Conservation (phyloP, 92 coral and sea anemone species). For the Porites evermanni region DNA sequence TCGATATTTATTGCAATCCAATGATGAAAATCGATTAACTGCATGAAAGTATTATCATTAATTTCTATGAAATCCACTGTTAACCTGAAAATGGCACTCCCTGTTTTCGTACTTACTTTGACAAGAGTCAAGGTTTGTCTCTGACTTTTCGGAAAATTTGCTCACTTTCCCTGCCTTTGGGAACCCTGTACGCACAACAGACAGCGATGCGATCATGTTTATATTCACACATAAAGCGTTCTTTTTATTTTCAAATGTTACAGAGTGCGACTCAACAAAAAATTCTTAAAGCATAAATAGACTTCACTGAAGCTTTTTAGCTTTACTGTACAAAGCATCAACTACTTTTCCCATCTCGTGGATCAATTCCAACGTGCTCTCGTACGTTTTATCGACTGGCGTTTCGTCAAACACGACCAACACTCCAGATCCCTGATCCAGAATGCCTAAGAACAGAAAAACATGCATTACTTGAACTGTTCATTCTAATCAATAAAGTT, state of each 20-base stretch:
- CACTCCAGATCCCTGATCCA: conserved; percentile 98
- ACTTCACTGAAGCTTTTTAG: conserved; percentile 79
- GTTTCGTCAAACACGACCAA: conserved; percentile 93
- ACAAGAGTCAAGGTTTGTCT: no score
- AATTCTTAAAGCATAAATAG: conserved; percentile 7
- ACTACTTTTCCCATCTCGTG: conserved; percentile 97
- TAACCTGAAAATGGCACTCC: no score
- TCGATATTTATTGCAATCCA: no score
- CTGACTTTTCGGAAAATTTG: no score
- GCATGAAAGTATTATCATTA: no score
- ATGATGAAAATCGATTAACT: no score
- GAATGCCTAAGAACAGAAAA: conserved; percentile 68
- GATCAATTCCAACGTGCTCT: conserved; percentile 88
- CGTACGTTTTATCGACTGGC: conserved; percentile 95
- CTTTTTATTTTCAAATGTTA: conserved; percentile 16
- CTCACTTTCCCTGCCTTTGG: no score
- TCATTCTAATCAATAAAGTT: no score
- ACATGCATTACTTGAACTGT: not conserved
- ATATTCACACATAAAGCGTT: no score
- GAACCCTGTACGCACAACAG: no score
- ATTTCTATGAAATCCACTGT: no score
- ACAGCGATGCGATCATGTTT: not conserved
- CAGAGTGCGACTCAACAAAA: not conserved
- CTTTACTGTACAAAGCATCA: conserved; percentile 96
- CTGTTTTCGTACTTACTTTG: no score